Evolutionary conservation across 1,140 invertebrate species (phyloP).

Genomic region (Pogonomyrmex barbatus): DNA sequence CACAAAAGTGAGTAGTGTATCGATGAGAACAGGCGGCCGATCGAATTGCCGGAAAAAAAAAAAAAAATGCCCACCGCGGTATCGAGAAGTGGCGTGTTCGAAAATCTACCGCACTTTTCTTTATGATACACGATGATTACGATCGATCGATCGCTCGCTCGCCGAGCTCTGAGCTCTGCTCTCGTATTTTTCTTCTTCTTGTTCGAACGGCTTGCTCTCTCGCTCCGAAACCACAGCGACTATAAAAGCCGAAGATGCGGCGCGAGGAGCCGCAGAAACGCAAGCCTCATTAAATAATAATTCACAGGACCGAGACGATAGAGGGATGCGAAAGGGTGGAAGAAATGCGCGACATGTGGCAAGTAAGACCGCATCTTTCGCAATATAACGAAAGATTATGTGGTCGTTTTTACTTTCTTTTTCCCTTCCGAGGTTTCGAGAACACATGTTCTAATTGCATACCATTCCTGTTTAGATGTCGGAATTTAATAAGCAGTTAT

Average conservation of each 20-base stretch:
- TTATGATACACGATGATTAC: constrained; percentile 75
- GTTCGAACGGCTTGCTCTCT: constrained; percentile 3
- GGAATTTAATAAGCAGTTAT: constrained; percentile 19
- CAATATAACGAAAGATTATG: constrained; percentile 45
- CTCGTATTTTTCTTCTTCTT: constrained; percentile 35
- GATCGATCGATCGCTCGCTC: constrained; percentile 63
- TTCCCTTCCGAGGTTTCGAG: not conserved
- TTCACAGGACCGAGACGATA: constrained; percentile 35
- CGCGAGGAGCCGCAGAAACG: constrained; percentile 73
- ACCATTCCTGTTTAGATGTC: constrained; percentile 10
- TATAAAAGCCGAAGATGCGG: constrained; percentile 31
- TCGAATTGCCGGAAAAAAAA: constrained; percentile 60
- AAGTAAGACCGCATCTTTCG: constrained; percentile 36
- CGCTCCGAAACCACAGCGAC: constrained; percentile 47
- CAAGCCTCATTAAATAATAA: constrained; percentile 79
- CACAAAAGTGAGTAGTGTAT: constrained; percentile 46
- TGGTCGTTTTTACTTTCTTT: not conserved
- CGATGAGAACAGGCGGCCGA: constrained; percentile 32
- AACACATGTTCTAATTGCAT: constrained; percentile 28
- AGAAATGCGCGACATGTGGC: constrained; percentile 57
- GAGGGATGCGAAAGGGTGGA: constrained; percentile 45
- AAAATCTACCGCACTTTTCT: constrained; percentile 63
- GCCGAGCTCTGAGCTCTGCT: not conserved
- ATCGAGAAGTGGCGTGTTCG: constrained; percentile 41
- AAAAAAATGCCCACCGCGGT: constrained; percentile 44